Base-by-base conservation (phyloP, 30 jellyfish, hydroid and myxozoan species). In the Aurelia coerulea region DNA sequence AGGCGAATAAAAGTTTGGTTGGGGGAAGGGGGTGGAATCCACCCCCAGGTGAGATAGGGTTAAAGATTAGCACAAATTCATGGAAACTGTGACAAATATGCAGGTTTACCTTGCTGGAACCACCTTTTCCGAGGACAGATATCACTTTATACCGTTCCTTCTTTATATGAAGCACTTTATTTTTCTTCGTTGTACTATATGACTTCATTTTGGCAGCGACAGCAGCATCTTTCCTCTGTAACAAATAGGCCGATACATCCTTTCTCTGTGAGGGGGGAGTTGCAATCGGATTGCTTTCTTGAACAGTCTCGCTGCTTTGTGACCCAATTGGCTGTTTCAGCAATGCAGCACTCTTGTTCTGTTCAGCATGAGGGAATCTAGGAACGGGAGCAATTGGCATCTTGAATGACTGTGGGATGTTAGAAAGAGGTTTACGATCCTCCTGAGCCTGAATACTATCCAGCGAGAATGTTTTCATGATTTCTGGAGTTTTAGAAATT, bases 81-180 rank as follows among this genome's bases (percentile, higher is more conserved):
- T 23, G 29, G 29, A 23, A 23, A 23, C 29, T 23, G 29, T 5
- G 3, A 5, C 5, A 5, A 37, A 5, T 37, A 5, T 5, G 51
- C 68, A 60, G 35, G 13, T 60, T 49, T 49, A 85, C 94, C 93
- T 91, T 91, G 82, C 96, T 56, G 31, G 96, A 91, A 34, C 98
- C 98, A 34, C 98, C 98, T 86, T 76, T 91, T 53, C 96, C 98
- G 23, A 91, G 92, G 37, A 62, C 41, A 3, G 89, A 66, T 10
- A 91, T 23, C 2, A 71, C 89, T 71, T 50, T 63, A 89, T 91
- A 91, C 76, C 80, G 62, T 58, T 58, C 86, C 29, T 90, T 93
- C 85, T 91, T 91, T 83, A 90, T 76, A 9, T 77, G 78, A 4
- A 64, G 17, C 18, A 85, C 41, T 41, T 85, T 85, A 35, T 72